These are phyloP conservation scores for Progne subis DNA, from an alignment of 2,113 vertebrate species.

Conservation along the genomic window DNA sequence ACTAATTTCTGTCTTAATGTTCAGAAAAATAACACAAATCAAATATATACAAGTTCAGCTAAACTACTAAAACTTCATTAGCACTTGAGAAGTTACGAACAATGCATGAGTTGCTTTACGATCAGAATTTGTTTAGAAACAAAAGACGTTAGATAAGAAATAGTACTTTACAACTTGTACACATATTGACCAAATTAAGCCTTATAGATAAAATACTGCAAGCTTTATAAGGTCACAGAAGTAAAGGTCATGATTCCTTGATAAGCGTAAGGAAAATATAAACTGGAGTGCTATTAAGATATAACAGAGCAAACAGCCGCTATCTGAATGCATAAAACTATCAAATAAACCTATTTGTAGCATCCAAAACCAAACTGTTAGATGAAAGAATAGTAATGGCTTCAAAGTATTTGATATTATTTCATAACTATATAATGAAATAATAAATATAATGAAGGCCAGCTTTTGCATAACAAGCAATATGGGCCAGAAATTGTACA, in stretches of 20 bases:
- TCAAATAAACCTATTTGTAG: neutral
- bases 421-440: neutral
- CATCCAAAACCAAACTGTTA: neutral
- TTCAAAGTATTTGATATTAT: neutral
- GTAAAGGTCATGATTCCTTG: neutral
- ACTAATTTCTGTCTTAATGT: neutral
- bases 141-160: neutral
- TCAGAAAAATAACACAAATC: neutral
- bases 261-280: neutral
- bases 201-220: neutral
- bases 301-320: neutral
- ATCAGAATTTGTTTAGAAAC: neutral
- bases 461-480: neutral
- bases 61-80: neutral
- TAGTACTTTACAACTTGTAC: neutral
- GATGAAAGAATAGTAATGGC: neutral
- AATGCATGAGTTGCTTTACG: constrained; percentile 14
- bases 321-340: neutral
- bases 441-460: neutral
- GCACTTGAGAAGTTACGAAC: neutral
- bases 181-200: neutral
- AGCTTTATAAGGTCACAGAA: neutral
- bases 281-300: neutral
- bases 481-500: neutral
- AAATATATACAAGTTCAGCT: neutral